Evolutionary conservation across 2,888 invertebrate species (phyloP).

Genomic region (Erannis defoliaria): DNA sequence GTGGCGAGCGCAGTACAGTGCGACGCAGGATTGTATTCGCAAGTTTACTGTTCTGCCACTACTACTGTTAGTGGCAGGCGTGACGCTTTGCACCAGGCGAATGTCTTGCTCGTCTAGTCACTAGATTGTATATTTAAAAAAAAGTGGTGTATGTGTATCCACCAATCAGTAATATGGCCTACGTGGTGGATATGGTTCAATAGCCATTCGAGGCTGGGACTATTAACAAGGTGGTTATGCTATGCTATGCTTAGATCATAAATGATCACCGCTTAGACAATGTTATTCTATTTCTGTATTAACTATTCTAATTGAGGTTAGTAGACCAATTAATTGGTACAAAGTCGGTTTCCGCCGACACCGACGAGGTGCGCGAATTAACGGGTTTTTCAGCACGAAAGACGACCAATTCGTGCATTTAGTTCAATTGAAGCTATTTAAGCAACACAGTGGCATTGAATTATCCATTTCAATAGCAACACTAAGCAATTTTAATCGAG

Average conservation of each 20-base stretch:
- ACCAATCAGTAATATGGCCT: no score
- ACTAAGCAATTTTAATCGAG: background rate
- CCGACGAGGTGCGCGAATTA: slow-evolving; percentile 39
- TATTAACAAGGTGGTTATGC: no score
- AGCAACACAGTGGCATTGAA: background rate
- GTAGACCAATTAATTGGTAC: slow-evolving; percentile 29
- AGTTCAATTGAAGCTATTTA: slow-evolving; percentile 61
- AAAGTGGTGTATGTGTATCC: no score
- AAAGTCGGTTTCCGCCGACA: slow-evolving; percentile 31
- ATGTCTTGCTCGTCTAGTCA: no score
- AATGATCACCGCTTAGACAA: background rate
- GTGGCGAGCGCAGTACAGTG: no score
- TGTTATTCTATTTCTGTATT: slow-evolving; percentile 8
- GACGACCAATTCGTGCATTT: slow-evolving; percentile 58
- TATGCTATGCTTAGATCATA: background rate
- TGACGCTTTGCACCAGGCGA: no score
- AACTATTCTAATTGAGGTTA: slow-evolving; percentile 22
- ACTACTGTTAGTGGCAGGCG: no score
- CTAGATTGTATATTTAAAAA: no score
- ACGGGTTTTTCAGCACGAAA: slow-evolving; percentile 48
- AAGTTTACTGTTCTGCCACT: no score
- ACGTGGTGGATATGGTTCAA: no score
- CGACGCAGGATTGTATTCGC: no score
- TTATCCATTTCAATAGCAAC: background rate
- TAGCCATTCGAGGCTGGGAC: no score